Evolutionary conservation across 2,113 vertebrate genomes (phyloP).

Genomic region (Semicossyphus pulcher): DNA sequence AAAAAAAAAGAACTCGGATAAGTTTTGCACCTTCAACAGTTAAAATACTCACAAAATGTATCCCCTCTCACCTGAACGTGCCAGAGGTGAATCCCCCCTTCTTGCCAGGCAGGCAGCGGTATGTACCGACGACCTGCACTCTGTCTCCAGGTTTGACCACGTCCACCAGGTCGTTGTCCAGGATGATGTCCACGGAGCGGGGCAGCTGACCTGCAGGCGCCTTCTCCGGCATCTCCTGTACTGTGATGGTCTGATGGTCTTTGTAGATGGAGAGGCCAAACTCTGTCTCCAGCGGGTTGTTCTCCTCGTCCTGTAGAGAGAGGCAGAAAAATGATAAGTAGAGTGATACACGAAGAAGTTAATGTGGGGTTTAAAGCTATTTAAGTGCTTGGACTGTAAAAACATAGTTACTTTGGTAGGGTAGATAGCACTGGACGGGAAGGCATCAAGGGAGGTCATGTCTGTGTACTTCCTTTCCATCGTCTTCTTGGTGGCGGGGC

Average conservation of each 20-base stretch:
- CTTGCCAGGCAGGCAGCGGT: slow-evolving; percentile 95
- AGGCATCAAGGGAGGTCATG: slow-evolving; percentile 94
- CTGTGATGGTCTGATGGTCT: slow-evolving; percentile 96
- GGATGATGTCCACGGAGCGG: slow-evolving; percentile 93
- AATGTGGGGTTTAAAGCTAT: too few relatives aligned
- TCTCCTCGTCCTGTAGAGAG: slow-evolving; percentile 91
- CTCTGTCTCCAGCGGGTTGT: slow-evolving; percentile 97
- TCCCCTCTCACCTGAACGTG: slow-evolving; percentile 90
- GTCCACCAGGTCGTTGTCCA: slow-evolving; percentile 97
- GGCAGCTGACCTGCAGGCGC: slow-evolving; percentile 97
- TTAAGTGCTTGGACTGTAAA: not conserved
- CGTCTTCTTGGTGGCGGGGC: slow-evolving; percentile 96
- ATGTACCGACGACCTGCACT: slow-evolving; percentile 93
- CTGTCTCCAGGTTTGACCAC: slow-evolving; percentile 93
- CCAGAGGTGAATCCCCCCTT: slow-evolving; percentile 96
- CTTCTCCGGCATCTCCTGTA: slow-evolving; percentile 99
- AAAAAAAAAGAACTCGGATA: not conserved
- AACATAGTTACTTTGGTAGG: slow-evolving; percentile 92
- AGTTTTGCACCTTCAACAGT: not conserved
- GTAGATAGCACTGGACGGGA: slow-evolving; percentile 92
- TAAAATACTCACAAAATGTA: not conserved
- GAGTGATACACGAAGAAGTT: not conserved
- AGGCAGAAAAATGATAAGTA: not conserved
- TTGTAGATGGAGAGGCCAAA: slow-evolving; percentile 95
- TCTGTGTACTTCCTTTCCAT: slow-evolving; percentile 95